Conservation (phyloP, 2,888 invertebrate genomes). For the Morpho helenor region DNA sequence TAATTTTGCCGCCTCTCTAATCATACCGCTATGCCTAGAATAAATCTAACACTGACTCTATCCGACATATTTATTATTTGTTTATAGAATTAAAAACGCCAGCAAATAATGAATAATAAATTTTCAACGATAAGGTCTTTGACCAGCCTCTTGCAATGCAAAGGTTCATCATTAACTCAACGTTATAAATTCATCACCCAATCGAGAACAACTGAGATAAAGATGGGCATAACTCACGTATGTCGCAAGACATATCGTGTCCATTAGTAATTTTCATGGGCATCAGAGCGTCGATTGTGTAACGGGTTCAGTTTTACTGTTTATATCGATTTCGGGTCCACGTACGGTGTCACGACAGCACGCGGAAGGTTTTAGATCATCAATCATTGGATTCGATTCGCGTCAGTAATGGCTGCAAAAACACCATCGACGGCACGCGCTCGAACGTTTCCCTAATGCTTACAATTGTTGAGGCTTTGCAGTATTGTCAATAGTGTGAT, state of each 20-base stretch:
- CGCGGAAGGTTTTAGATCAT: slow-evolving; percentile 60
- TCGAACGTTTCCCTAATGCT: slow-evolving; percentile 39
- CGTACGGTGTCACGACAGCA: slow-evolving; percentile 45
- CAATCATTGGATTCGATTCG: slow-evolving; percentile 60
- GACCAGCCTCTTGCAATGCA: too few species aligned
- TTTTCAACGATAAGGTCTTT: too few species aligned
- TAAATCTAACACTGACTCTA: too few species aligned
- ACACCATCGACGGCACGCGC: slow-evolving; percentile 43
- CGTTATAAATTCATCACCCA: too few species aligned
- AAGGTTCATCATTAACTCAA: too few species aligned
- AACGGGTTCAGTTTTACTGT: slow-evolving; percentile 61
- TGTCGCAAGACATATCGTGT: slow-evolving; percentile 7
- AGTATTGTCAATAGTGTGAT: background rate
- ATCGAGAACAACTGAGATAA: too few species aligned
- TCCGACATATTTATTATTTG: too few species aligned
- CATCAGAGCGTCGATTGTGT: slow-evolving; percentile 51
- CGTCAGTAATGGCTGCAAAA: slow-evolving; percentile 59
- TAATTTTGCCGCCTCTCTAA: too few species aligned
- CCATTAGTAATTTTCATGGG: slow-evolving; percentile 38
- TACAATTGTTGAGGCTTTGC: slow-evolving; percentile 23
- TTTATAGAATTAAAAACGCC: too few species aligned
- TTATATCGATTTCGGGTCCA: slow-evolving; percentile 52
- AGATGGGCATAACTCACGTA: too few species aligned
- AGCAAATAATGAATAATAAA: too few species aligned
- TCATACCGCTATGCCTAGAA: too few species aligned